A percentile compares a stretch with the other conserved stretches of the same genome.
Conservation (phyloP, 2,113 vertebrate genomes). For the Rafetus swinhoei region DNA sequence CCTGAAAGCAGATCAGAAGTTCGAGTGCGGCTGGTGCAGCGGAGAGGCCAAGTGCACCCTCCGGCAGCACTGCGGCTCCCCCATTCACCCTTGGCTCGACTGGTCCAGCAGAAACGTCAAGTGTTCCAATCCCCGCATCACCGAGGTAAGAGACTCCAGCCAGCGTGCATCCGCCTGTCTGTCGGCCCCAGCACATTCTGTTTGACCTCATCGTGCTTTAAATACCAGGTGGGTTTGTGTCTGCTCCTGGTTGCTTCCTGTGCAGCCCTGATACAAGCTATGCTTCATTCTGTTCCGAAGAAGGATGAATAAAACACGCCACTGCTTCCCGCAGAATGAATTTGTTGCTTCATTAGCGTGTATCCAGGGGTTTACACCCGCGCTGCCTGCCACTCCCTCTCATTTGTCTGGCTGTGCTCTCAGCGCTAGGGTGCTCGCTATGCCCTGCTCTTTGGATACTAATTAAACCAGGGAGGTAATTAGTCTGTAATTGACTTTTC, state of each 20-base stretch:
- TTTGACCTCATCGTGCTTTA: neutral
- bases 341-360: fast-evolving
- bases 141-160: slow-evolving; percentile 83
- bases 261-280: fast-evolving
- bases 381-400: neutral
- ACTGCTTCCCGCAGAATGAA: fast-evolving
- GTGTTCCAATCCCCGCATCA: slow-evolving; percentile 97
- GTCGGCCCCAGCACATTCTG: fast-evolving
- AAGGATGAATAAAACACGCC: fast-evolving
- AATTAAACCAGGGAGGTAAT: slow-evolving; percentile 86
- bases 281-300: fast-evolving
- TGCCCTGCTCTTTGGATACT: slow-evolving; percentile 64
- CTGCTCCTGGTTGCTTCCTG: neutral
- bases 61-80: slow-evolving; percentile 84
- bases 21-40: slow-evolving; percentile 96
- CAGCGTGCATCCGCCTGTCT: fast-evolving
- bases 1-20: slow-evolving; percentile 94
- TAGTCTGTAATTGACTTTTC: slow-evolving; percentile 82
- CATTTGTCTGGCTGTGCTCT: neutral
- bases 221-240: neutral
- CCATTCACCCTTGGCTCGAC: slow-evolving; percentile 91
- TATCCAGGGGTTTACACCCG: neutral
- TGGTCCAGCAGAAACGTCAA: slow-evolving; percentile 92
- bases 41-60: slow-evolving; percentile 89
- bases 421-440: slow-evolving; percentile 41